These are phyloP conservation scores for Eupelmus urozonus DNA, from an alignment of 2,888 invertebrate species.

Conservation along the genomic window DNA sequence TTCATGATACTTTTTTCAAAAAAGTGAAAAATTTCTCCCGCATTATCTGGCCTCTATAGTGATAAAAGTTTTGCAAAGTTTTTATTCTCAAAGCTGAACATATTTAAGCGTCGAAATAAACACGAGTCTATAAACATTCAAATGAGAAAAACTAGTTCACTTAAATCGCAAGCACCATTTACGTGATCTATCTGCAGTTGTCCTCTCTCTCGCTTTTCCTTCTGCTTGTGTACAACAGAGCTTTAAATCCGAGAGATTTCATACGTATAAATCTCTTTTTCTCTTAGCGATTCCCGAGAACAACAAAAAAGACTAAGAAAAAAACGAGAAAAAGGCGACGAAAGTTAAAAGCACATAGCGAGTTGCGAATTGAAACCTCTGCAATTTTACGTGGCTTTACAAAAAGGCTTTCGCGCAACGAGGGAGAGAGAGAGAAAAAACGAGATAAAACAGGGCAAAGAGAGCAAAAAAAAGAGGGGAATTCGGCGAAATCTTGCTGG, in stretches of 20 bases:
- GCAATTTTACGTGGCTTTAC: slow-evolving; percentile 37
- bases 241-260: slow-evolving; percentile 6
- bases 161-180: slow-evolving; percentile 5
- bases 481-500: slow-evolving; percentile 37
- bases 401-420: neutral
- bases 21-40: no score
- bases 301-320: neutral
- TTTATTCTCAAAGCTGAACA: neutral
- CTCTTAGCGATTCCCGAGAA: slow-evolving; percentile 9
- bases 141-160: slow-evolving; percentile 5
- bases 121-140: neutral
- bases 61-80: neutral
- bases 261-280: slow-evolving; percentile 35
- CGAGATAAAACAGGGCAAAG: neutral
- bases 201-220: slow-evolving; percentile 10
- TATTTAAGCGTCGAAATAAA: neutral
- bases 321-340: slow-evolving; percentile 3
- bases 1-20: no score
- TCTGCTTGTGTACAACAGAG: neutral
- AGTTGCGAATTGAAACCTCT: slow-evolving; percentile 50
- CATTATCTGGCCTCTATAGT: neutral
- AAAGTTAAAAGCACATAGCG: slow-evolving; percentile 45
- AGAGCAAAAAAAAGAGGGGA: slow-evolving; percentile 8
- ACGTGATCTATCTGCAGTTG: slow-evolving; percentile 26
- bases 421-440: no score